phyloP scores from a whole-genome alignment of 2,797 vertebrate species.

The Apogon talboti region DNA sequence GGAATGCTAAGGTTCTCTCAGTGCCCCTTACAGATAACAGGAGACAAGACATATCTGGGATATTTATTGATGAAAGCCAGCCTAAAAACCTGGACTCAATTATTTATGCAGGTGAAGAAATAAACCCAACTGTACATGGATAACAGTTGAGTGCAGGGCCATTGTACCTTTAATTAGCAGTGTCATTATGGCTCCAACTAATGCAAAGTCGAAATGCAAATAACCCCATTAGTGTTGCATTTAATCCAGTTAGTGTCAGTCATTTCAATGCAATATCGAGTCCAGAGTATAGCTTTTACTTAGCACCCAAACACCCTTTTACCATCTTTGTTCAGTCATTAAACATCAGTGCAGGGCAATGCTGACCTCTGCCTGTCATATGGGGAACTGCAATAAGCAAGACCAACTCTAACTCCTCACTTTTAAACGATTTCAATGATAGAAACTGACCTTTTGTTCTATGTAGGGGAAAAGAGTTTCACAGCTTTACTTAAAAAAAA shows the following conservation, averaged over 20 bases:
- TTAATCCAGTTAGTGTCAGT: not conserved
- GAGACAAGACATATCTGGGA: constrained; percentile 4
- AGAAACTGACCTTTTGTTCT: no score
- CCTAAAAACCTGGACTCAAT: constrained; percentile 8
- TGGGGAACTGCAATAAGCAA: constrained; percentile 45
- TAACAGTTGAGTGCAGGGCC: not conserved
- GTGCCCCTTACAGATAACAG: constrained; percentile 31
- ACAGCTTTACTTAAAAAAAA: no score
- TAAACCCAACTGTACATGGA: not conserved
- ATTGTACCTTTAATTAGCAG: not conserved
- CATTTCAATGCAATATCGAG: not conserved
- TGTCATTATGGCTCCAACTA: not conserved
- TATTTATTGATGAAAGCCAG: constrained; percentile 11
- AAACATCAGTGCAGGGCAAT: constrained; percentile 12
- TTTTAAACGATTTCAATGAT: no score
- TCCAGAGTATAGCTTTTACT: not conserved
- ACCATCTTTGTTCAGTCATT: not conserved
- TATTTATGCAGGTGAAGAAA: not conserved
- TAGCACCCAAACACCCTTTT: not conserved
- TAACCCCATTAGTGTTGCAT: not conserved
- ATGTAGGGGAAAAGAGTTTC: no score
- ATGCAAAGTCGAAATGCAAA: not conserved
- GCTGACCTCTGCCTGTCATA: constrained; percentile 59
- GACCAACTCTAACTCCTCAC: no score
- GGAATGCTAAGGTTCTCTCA: constrained; percentile 44